Evolutionary conservation across 2,113 vertebrate species (phyloP).

Genomic region (Hylia prasina): DNA sequence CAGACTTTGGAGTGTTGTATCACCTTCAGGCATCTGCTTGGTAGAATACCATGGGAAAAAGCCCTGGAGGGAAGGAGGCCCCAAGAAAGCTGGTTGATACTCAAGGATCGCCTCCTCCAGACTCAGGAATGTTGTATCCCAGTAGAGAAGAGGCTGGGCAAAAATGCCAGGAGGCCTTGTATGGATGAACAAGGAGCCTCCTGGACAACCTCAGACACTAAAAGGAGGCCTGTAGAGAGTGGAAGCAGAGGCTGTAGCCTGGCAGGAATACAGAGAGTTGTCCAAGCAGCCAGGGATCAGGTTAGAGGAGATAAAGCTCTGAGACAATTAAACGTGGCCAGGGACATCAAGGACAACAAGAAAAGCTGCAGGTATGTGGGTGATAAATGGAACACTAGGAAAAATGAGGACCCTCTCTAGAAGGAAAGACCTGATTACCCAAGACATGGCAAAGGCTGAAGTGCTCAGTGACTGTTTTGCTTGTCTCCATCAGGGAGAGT

Average conservation of each 20-base stretch:
- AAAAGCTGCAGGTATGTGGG: background rate
- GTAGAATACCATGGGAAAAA: background rate
- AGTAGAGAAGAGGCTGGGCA: background rate
- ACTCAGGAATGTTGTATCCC: background rate
- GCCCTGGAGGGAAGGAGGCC: background rate
- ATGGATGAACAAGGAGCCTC: background rate
- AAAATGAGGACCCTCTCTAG: background rate
- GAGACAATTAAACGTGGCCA: background rate
- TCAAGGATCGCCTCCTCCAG: background rate
- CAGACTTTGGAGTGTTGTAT: too few relatives aligned
- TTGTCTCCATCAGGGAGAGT: background rate
- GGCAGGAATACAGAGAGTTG: background rate
- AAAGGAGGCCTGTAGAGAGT: background rate
- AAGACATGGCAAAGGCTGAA: background rate
- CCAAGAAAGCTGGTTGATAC: background rate
- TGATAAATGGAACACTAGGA: background rate
- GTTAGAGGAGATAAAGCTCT: background rate
- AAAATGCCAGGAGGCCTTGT: background rate
- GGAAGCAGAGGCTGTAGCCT: background rate
- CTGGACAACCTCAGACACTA: background rate
- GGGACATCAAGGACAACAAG: background rate
- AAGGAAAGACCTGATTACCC: background rate
- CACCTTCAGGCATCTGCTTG: background rate
- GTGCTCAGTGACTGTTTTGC: background rate
- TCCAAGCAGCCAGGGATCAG: background rate